Evolutionary conservation across 2,113 vertebrate genomes (phyloP), one percentile per base, ranked within the genome.

Genomic region (Isichthys henryi): DNA sequence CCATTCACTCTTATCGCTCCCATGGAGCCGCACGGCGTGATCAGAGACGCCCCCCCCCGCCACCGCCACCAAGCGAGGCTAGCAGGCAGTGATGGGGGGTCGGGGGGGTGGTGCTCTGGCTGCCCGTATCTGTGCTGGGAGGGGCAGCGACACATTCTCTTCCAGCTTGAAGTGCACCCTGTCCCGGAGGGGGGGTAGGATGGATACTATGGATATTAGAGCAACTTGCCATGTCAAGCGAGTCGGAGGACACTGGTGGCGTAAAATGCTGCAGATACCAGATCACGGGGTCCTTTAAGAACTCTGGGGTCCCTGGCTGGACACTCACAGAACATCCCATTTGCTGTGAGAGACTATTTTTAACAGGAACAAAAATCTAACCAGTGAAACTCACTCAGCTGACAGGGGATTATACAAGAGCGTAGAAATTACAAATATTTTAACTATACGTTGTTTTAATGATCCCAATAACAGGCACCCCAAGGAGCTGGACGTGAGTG

Each of bases 191-290:
- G 21, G 91, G 92, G 2, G 62, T 93, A 94, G 95, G 95, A 92
- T 94, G 95, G 91, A 94, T 95, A 95, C 93, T 91, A 94, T 91
- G 93, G 94, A 95, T 95, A 94, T 96, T 95, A 94, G 92, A 93
- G 93, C 94, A 93, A 92, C 92, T 90, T 92, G 94, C 93, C 93
- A 93, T 93, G 93, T 92, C 90, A 90, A 52, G 11, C 5, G 91
- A 93, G 94, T 52, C 92, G 93, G 90, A 92, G 92, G 94, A 94
- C 94, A 95, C 95, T 95, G 94, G 93, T 19, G 84, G 91, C 91
- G 90, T 91, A 90, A 90, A 92, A 92, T 90, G 93, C 93, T 92
- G 21, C 19, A 6, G 43, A 23, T 83, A 21, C 5, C 21, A 80
- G 43, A 83, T 83, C 13, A 9, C 6, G 21, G 43, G 43, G 80